Base-by-base conservation (phyloP, 2,888 invertebrate species). In the Anoplius nigerrimus region DNA sequence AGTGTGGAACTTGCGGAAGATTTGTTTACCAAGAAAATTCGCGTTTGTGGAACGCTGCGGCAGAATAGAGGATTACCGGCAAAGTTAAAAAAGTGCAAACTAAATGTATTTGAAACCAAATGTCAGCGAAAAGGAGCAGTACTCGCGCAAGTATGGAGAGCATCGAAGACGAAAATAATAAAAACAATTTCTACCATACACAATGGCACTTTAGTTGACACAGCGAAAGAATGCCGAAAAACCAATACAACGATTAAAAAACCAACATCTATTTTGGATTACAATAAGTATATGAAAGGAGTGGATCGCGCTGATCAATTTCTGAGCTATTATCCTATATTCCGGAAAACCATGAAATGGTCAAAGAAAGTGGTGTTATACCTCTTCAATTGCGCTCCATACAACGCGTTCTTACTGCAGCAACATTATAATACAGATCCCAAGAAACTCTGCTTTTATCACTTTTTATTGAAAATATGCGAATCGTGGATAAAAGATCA, bases 51-150 rank as follows among this genome's bases (percentile, higher is more conserved):
- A 0, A 64, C 58, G 13, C 56, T 71, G 15, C 53, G 67, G 45
- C 15, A 6, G 57, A 71, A 67, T 34, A 63, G 66, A 60, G 64
- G 60, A 15, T 8, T 67, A n/a, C 70, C 70, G 45, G n/a, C 22
- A 18, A 56, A 22, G 51, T 63, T 70, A 24, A 61, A 58, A 57
- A 3, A 4, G 18, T n/a, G 2, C 15, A 58, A 11, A 22, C 48
- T 71, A 45, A 62, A 59, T 45, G 51, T 67, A 5, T 58, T 53
- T 4, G 6, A 22, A 21, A 59, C 16, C 51, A 56, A 22, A 43
- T 71, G 57, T 24, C 60, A 54, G 18, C 63, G 64, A 63, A 57
- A 61, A 54, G 57, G 48, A 2, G 60, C 60, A 4, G 54, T 57
- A 16, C 22, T 70, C 2, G 13, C 67, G 58, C 66, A 66, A 52